phyloP scores from a whole-genome alignment of 1,140 invertebrate species.

The Halyomorpha halys region DNA sequence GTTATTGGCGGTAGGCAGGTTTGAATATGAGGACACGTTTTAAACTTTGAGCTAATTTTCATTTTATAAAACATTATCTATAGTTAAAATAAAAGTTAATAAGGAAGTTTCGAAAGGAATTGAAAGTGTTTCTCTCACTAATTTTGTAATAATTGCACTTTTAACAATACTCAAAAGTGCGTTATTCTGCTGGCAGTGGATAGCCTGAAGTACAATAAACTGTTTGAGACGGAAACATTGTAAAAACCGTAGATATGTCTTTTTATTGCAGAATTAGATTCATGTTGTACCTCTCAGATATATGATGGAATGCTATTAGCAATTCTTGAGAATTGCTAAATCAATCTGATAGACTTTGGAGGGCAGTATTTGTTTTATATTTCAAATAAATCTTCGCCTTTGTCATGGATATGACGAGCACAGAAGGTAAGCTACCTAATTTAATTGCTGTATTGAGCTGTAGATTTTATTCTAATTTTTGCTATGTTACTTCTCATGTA shows the following conservation, averaged over 20 bases:
- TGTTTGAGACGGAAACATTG: constrained; percentile 20
- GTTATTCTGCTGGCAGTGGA: neutral
- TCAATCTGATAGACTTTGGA: too few relatives aligned
- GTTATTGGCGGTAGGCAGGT: neutral
- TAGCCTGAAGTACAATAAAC: constrained; percentile 2
- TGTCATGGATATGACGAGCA: constrained; percentile 24
- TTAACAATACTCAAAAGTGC: constrained; percentile 3
- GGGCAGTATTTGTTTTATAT: neutral
- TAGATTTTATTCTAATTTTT: neutral
- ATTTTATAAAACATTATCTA: too few relatives aligned
- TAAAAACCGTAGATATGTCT: neutral
- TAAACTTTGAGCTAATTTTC: neutral
- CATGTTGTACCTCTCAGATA: neutral
- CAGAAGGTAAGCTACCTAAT: constrained; percentile 18
- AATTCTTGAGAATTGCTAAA: neutral
- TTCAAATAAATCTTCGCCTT: constrained; percentile 11
- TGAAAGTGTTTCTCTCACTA: too few relatives aligned
- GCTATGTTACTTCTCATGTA: neutral
- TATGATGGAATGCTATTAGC: constrained; percentile 3
- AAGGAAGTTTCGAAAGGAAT: too few relatives aligned
- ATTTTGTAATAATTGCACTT: too few relatives aligned
- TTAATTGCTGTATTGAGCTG: constrained; percentile 5
- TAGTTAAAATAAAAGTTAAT: too few relatives aligned
- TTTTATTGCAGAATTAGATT: constrained; percentile 13
- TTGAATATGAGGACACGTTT: neutral